Evolutionary conservation across 2,797 vertebrate genomes (phyloP), one percentile per base, ranked within the genome.

Genomic region (Rhabdomys pumilio): DNA sequence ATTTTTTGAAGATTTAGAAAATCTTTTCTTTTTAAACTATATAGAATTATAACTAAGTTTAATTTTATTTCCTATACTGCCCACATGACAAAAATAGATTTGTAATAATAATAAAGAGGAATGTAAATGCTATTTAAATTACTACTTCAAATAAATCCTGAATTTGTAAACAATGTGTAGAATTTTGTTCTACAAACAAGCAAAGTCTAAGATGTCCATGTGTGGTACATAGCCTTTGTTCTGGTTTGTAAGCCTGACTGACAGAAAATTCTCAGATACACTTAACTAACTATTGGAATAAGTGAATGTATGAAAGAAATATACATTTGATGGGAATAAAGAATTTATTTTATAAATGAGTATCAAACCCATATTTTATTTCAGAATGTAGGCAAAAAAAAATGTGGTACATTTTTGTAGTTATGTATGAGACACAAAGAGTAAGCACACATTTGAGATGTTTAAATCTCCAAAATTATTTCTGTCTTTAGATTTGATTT

Each of bases 311-410:
- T 38, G 19, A 6, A 38, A 50, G 79, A 81, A 57, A 7, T 19
- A 81, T n/a, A n/a, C 10, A 1, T 57, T 57, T 81, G 22, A 5
- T 24, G 34, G 53, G 20, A 57, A 81, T 2, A 81, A 81, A 81
- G 2, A 38, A 38, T 81, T 76, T 55, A 22, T 12, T 80, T 55
- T n/a, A n/a, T 24, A 11, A 6, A n/a, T 19, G 22, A 86, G 8
- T 19, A 63, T 57, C 31, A 80, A 29, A n/a, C 65, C 92, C 34
- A 88, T 92, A 80, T 94, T 93, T 38, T 13, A 12, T 88, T 96
- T n/a, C 24, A 80, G 90, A 92, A 38, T 59, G 9, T 41, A 72
- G 89, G 75, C 24, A 67, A 38, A 7, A 38, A 38, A 38, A 38
- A 38, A 38, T 38, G 38, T 38, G 38, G 38, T 38, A 38, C 38